Evolutionary conservation across 2,888 invertebrate genomes (phyloP).

Genomic region (Drosophila phalerata): DNA sequence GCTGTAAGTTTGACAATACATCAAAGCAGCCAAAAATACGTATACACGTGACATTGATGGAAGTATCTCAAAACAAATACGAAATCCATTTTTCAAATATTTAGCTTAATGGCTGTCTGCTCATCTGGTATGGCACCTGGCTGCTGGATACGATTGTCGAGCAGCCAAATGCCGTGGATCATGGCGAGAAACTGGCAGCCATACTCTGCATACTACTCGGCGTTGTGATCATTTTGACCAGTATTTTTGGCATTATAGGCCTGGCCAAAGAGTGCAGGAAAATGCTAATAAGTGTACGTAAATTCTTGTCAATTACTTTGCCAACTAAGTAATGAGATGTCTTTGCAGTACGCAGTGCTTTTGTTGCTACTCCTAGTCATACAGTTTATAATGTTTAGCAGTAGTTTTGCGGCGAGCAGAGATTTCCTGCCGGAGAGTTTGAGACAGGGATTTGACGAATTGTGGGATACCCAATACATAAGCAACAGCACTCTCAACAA

Average conservation of each 20-base stretch:
- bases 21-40: conserved; percentile 28
- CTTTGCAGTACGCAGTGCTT: conserved; percentile 76
- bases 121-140: conserved; percentile 81
- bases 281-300: conserved; percentile 77
- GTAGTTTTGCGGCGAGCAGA: conserved; percentile 69
- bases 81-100: conserved; percentile 7
- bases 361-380: conserved; percentile 73
- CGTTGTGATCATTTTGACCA: conserved; percentile 62
- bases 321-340: neutral
- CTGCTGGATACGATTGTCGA: conserved; percentile 66
- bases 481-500: conserved; percentile 62
- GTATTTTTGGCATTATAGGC: conserved; percentile 69
- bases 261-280: conserved; percentile 63
- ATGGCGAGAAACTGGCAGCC: conserved; percentile 74
- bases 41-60: conserved; percentile 50
- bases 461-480: conserved; percentile 67
- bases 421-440: conserved; percentile 64
- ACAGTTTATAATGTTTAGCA: conserved; percentile 78
- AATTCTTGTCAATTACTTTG: too few relatives aligned
- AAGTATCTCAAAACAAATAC: conserved; percentile 25
- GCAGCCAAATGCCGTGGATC: conserved; percentile 59
- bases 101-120: conserved; percentile 72
- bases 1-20: conserved; percentile 63
- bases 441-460: conserved; percentile 78
- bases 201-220: conserved; percentile 75